A percentile compares a stretch with the other conserved stretches of the same genome.
phyloP scores from a whole-genome alignment of 1,140 invertebrate genomes.

The Philotrypesis tridentata region DNA sequence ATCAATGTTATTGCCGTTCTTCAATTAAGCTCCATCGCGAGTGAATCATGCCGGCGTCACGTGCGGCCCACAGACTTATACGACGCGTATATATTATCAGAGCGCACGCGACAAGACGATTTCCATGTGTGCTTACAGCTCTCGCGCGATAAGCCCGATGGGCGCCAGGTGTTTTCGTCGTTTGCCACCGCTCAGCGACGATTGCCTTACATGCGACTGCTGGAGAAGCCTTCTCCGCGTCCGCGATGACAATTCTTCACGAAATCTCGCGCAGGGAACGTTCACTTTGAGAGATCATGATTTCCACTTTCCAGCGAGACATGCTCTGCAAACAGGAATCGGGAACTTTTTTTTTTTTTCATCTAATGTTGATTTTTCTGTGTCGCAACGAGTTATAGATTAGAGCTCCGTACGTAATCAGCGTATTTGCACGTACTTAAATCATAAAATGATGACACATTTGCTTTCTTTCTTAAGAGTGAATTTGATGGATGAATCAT shows the following conservation, averaged over 20 bases:
- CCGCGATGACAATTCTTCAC: too few species aligned
- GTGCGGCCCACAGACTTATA: neutral
- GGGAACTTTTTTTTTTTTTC: too few species aligned
- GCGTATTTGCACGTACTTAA: neutral
- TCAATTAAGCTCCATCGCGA: conserved; percentile 15
- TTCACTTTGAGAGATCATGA: too few species aligned
- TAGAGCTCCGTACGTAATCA: neutral
- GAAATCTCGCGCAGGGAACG: too few species aligned
- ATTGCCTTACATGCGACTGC: too few species aligned
- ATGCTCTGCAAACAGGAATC: too few species aligned
- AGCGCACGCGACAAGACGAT: conserved; percentile 5
- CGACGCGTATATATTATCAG: neutral
- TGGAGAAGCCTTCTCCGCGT: too few species aligned
- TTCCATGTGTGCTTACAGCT: neutral
- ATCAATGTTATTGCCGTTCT: conserved; percentile 15
- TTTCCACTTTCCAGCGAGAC: too few species aligned
- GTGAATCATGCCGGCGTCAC: conserved; percentile 13
- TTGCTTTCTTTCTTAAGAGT: neutral
- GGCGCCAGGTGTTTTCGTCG: neutral
- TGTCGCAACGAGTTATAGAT: too few species aligned
- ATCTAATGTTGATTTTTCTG: too few species aligned
- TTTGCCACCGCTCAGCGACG: neutral
- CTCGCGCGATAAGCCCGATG: neutral
- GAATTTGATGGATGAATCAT: neutral
- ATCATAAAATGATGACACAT: neutral